Evolutionary conservation across 2,113 vertebrate species (phyloP), one percentile per base, ranked within the genome.

Genomic region (Urocynchramus pylzowi): DNA sequence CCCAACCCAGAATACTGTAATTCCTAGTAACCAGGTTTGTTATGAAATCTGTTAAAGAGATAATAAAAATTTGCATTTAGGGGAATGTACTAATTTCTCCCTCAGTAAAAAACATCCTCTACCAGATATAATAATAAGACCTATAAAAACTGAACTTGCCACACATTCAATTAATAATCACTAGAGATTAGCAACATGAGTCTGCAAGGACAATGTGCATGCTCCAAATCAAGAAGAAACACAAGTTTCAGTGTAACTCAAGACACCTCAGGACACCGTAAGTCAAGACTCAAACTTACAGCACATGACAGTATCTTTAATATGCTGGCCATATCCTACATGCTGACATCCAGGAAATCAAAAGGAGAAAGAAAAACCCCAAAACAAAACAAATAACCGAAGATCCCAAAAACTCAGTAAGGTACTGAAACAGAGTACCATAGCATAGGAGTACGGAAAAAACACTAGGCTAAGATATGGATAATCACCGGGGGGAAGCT

Each of bases 291-390:
- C 28, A 44, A 44, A 80, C 5, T 57, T 21, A 57, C 11, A 45
- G 20, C 21, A 44, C 14, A 42, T 28, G 39, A 71, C 10, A 56
- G 23, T 33, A 61, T n/a, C 16, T 84, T 31, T 49, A 26, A 23
- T 7, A 41, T 23, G 39, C 9, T 71, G 19, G 27, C 42, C 12
- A 31, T 45, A 70, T 28, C 24, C 28, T 42, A 57, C 2, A 2
- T 9, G 13, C 24, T 84, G 24, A 86, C 30, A 14, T 28, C 13
- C 39, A 79, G 59, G 30, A 60, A 83, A 76, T 3, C 64, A 77
- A 91, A 84, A 26, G 5, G 3, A 23, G 6, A 0, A n/a, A 39
- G 56, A 59, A 68, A 56, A 2, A 0, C 0, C 4, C 18, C 59
- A 59, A 35, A 41, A 3, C 17, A 22, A 16, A 83, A 27, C 7